These are phyloP conservation scores for Spicauda simplicius DNA, from an alignment of 2,888 invertebrate species.

Conservation along the genomic window DNA sequence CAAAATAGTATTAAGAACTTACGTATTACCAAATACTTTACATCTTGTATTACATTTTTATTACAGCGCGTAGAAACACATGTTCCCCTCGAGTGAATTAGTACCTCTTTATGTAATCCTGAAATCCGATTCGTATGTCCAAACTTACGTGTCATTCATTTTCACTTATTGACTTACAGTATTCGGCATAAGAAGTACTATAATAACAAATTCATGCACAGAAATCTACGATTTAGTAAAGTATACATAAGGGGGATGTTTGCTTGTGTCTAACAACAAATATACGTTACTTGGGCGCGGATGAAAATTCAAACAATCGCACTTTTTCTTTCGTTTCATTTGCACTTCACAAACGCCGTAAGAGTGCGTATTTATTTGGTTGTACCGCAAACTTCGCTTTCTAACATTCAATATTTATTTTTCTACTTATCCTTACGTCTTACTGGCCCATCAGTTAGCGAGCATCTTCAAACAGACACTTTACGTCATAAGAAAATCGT, in stretches of 20 bases:
- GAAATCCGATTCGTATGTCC: constrained; percentile 23
- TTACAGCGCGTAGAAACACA: neutral
- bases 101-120: constrained; percentile 8
- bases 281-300: constrained; percentile 44
- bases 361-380: constrained; percentile 66
- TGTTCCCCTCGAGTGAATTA: neutral
- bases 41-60: neutral
- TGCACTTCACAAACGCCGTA: constrained; percentile 66
- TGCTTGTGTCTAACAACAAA: constrained; percentile 2
- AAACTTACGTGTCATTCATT: constrained; percentile 34
- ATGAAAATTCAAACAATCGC: constrained; percentile 79
- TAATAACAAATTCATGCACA: neutral
- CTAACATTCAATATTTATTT: constrained; percentile 82
- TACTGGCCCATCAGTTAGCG: constrained; percentile 68
- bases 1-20: too few species aligned
- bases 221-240: neutral
- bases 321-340: constrained; percentile 84
- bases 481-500: constrained; percentile 70
- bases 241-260: neutral
- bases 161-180: constrained; percentile 26
- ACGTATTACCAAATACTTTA: neutral
- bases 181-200: neutral
- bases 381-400: constrained; percentile 79
- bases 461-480: constrained; percentile 65
- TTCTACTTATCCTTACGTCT: constrained; percentile 79